Percentiles rank a stretch among this genome's conserved stretches.
These are phyloP conservation scores for Drosophila tanythrix DNA, from an alignment of 2,888 invertebrate genomes.

Conservation along the genomic window DNA sequence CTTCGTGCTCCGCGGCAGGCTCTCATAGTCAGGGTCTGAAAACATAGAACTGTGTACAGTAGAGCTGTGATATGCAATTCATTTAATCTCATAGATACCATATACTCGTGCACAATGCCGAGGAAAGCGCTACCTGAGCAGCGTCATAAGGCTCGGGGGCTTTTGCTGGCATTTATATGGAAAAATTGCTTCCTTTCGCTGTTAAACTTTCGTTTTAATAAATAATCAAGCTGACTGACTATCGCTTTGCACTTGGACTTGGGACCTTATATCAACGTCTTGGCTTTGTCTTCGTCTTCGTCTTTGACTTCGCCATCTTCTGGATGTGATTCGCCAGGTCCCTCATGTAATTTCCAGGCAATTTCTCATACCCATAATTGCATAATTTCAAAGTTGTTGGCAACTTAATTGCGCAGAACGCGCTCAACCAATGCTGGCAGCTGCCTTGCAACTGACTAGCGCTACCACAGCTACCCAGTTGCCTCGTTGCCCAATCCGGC, in stretches of 20 bases:
- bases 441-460: slow-evolving; percentile 29
- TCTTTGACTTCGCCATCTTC: slow-evolving; percentile 17
- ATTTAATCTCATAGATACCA: slow-evolving; percentile 31
- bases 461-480: slow-evolving; percentile 3
- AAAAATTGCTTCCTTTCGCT: slow-evolving; percentile 78
- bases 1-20: slow-evolving; percentile 49
- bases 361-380: slow-evolving; percentile 83
- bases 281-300: slow-evolving; percentile 10
- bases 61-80: slow-evolving; percentile 41
- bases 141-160: slow-evolving; percentile 14
- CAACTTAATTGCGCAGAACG: slow-evolving; percentile 83
- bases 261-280: slow-evolving; percentile 11
- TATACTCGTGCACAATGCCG: slow-evolving; percentile 2
- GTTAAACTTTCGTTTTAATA: slow-evolving; percentile 80
- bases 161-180: slow-evolving; percentile 58
- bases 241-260: slow-evolving; percentile 45
- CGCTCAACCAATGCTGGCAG: slow-evolving; percentile 52
- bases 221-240: slow-evolving; percentile 75
- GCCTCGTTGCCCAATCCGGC: slow-evolving; percentile 23
- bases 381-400: slow-evolving; percentile 85
- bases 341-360: slow-evolving; percentile 81
- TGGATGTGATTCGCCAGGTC: slow-evolving; percentile 74
- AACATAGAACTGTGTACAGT: slow-evolving; percentile 10
- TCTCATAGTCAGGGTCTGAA: slow-evolving; percentile 18
- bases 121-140: slow-evolving; percentile 38